phyloP scores from a whole-genome alignment of 2,888 invertebrate species.

The Ischnura elegans region DNA sequence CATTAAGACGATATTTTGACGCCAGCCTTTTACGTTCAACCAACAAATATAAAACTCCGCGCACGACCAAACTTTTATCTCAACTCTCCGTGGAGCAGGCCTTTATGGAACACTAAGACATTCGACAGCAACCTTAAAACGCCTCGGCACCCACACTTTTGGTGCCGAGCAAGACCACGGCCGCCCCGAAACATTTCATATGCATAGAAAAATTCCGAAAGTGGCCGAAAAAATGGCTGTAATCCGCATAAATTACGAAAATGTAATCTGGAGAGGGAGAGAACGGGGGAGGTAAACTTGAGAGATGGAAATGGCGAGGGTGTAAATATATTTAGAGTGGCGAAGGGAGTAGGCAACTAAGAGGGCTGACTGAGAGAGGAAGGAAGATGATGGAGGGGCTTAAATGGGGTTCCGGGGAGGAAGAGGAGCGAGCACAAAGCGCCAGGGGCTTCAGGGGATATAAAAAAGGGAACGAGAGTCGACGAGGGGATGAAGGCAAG shows the following conservation, averaged over 20 bases:
- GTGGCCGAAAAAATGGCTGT: not conserved
- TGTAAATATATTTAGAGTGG: conserved; percentile 15
- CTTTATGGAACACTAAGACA: not conserved
- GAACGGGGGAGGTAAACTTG: not conserved
- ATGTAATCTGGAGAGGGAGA: not conserved
- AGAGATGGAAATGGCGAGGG: not conserved
- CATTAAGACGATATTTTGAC: not conserved
- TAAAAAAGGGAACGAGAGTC: not conserved
- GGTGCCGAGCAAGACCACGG: too few species aligned
- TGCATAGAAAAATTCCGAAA: not conserved
- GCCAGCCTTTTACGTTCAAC: not conserved
- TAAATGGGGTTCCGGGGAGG: conserved; percentile 5
- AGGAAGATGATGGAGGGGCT: conserved; percentile 8
- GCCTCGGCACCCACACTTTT: not conserved
- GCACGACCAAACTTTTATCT: not conserved
- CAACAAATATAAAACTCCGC: not conserved
- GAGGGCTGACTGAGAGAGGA: not conserved
- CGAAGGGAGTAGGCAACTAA: not conserved
- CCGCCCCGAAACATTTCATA: not conserved
- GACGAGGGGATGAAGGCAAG: not conserved
- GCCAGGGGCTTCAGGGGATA: not conserved
- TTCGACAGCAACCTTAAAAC: not conserved
- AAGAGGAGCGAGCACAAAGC: not conserved
- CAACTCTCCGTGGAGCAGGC: not conserved
- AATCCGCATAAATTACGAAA: not conserved